A percentile compares a stretch with the other conserved stretches of the same genome.
phyloP scores from a whole-genome alignment of 1,140 invertebrate species.

The Varroa destructor region DNA sequence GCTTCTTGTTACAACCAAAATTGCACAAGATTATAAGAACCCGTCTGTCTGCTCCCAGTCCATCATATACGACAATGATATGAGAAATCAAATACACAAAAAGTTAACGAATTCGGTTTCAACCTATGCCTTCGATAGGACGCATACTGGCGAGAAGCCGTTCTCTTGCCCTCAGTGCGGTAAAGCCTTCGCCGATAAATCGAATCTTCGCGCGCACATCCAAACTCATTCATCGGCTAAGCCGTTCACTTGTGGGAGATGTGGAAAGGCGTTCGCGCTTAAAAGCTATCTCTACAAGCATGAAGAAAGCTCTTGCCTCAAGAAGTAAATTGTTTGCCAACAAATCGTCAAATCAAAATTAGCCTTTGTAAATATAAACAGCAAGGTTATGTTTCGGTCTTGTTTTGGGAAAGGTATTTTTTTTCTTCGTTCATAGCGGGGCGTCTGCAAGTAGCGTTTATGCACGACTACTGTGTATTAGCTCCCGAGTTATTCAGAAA shows the following conservation, averaged over 20 bases:
- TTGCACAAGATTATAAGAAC: too few species aligned
- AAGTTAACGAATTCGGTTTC: not conserved
- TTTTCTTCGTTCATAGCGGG: too few species aligned
- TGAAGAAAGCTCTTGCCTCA: conserved; percentile 42
- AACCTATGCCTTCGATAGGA: not conserved
- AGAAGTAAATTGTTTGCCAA: conserved; percentile 1
- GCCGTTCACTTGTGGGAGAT: conserved; percentile 35
- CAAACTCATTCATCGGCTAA: conserved; percentile 34
- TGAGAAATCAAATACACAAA: conserved; percentile 28
- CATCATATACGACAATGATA: conserved; percentile 36
- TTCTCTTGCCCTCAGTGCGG: conserved; percentile 32
- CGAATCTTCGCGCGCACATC: conserved; percentile 34
- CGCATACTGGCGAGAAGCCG: conserved; percentile 40
- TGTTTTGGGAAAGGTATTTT: too few species aligned
- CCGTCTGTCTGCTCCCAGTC: too few species aligned
- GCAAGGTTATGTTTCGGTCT: too few species aligned
- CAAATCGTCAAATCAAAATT: too few species aligned
- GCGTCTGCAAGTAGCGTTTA: too few species aligned
- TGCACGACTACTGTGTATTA: too few species aligned
- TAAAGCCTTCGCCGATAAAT: conserved; percentile 35
- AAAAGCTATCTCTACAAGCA: conserved; percentile 45
- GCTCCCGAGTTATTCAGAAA: too few species aligned
- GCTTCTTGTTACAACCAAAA: too few species aligned
- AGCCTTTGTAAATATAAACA: too few species aligned
- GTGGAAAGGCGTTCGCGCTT: conserved; percentile 42